Evolutionary conservation across 2,888 invertebrate species (phyloP), one percentile per base, ranked within the genome.

Genomic region (Nomada goodeniana): DNA sequence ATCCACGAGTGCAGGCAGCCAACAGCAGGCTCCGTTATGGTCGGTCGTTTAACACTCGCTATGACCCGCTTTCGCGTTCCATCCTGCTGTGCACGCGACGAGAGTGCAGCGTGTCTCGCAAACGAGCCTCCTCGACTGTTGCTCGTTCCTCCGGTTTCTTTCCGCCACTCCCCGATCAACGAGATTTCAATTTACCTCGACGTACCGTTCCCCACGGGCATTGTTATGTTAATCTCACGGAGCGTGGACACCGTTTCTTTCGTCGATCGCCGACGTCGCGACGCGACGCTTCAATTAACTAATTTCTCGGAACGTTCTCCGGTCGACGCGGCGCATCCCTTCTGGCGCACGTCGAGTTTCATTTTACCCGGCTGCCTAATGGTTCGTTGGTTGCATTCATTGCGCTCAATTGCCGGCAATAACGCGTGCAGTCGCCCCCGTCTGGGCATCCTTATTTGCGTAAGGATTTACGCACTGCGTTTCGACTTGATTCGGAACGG

Each of bases 31-130:
- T 29, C 55, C n/a, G 80, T 82, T 82, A 75, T 57, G 63, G 55
- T 59, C 23, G 57, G 61, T 60, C 80, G 80, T 82, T 75, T 75
- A 71, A 67, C 81, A 80, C 75, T 70, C 11, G 42, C 52, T 55
- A 63, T 71, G 70, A 80, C 70, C 82, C 20, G 50, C 57, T 72
- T 76, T 72, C 15, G 15, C 63, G 63, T 71, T 70, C 44, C 73
- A 26, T 9, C n/a, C 29, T 57, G 15, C 15, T 59, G 18, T 36
- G 44, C 42, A 47, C 44, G 44, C 44, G 55, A 15, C 57, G 53
- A 42, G 67, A 18, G 59, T 20, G n/a, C 2, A 20, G 53, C 65
- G 52, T 44, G 55, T 74, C 73, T 70, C 70, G 50, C 70, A 57
- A 80, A 77, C 61, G 70, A 55, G 36, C 53, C 73, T 23, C 20